Evolutionary conservation across 2,113 vertebrate genomes (phyloP).

Genomic region (Tyrannus savana): DNA sequence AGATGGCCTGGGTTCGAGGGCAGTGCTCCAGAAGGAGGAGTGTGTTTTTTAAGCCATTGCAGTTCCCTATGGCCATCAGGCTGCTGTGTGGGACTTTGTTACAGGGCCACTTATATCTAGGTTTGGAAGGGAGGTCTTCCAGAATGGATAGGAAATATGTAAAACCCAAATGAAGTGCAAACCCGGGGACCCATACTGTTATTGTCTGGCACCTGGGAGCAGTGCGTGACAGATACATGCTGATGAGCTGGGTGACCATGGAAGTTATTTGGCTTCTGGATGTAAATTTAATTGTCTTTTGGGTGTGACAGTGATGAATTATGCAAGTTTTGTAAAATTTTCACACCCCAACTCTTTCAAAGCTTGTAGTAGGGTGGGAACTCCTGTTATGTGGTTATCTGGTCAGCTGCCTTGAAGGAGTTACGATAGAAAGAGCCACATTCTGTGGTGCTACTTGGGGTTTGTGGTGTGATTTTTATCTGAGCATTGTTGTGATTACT

Average conservation of each 20-base stretch:
- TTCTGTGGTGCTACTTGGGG: not conserved
- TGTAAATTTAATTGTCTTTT: not conserved
- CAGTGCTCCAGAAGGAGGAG: not conserved
- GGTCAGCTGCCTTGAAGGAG: constrained; percentile 6
- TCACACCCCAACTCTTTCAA: not conserved
- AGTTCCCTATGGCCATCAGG: not conserved
- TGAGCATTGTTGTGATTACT: not conserved
- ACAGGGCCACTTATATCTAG: not conserved
- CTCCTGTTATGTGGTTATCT: constrained; percentile 37
- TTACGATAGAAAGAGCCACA: not conserved
- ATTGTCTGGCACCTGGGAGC: not conserved
- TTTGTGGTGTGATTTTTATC: constrained; percentile 39
- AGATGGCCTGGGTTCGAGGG: not conserved
- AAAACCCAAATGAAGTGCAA: not conserved
- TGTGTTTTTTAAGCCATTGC: not conserved
- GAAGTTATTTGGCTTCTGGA: not conserved
- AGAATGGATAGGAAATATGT: not conserved
- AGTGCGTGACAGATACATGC: not conserved
- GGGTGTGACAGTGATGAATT: not conserved
- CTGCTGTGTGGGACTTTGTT: not conserved
- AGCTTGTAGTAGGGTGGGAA: not conserved
- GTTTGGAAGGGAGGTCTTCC: not conserved
- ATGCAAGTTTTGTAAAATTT: not conserved
- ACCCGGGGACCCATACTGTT: not conserved
- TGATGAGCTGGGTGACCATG: not conserved